These are phyloP conservation scores for Turdus rufiventris DNA, from an alignment of 2,113 vertebrate species.

Conservation along the genomic window DNA sequence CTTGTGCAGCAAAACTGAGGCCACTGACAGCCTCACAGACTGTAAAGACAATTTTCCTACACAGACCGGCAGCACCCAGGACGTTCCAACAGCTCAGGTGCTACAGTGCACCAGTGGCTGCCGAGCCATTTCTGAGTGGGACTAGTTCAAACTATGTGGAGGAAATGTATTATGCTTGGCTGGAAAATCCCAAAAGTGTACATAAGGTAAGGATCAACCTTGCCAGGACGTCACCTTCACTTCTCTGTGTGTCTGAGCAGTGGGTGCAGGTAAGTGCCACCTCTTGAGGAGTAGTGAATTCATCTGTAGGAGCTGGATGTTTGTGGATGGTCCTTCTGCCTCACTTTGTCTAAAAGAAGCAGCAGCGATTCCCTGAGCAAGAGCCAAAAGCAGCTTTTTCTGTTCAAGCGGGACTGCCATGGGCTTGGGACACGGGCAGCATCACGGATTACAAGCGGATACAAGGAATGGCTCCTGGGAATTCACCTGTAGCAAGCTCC, in stretches of 20 bases:
- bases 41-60: constrained; percentile 73
- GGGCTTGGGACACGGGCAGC: not conserved
- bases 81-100: constrained; percentile 78
- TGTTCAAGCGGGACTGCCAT: not conserved
- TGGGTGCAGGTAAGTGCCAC: constrained; percentile 63
- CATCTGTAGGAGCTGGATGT: not conserved
- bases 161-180: constrained; percentile 95
- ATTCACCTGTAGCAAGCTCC: not conserved
- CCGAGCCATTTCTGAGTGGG: constrained; percentile 90
- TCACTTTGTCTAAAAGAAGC: not conserved
- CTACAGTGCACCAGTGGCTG: constrained; percentile 78
- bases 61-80: constrained; percentile 70
- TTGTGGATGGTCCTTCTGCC: not conserved
- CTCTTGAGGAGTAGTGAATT: not conserved
- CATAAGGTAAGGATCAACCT: constrained; percentile 88
- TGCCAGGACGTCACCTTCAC: not conserved
- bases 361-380: not conserved
- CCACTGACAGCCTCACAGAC: constrained; percentile 81
- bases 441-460: not conserved
- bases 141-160: constrained; percentile 95
- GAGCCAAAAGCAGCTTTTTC: not conserved
- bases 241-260: not conserved
- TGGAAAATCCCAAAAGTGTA: constrained; percentile 92
- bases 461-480: not conserved
- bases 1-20: constrained; percentile 83